Evolutionary conservation across 2,888 invertebrate genomes (phyloP).

Genomic region (Tetragonula carbonaria): DNA sequence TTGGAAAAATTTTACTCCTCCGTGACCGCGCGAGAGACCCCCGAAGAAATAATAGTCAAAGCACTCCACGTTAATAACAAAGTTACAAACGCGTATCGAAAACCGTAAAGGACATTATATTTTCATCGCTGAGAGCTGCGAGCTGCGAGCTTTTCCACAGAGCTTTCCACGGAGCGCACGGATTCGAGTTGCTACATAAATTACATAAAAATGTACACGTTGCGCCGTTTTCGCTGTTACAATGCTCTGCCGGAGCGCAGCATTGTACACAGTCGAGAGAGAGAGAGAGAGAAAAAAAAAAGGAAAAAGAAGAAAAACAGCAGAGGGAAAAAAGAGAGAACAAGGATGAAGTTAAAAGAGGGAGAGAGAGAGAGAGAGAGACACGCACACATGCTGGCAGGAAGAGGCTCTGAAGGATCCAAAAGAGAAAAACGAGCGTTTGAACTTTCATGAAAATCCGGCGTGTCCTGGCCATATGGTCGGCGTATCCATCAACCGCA

Average conservation of each 20-base stretch:
- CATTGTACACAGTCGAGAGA: not conserved
- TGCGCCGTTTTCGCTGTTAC: constrained; percentile 11
- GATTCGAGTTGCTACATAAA: constrained; percentile 27
- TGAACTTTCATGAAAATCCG: constrained; percentile 57
- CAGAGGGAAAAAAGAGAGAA: not conserved
- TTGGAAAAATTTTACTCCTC: not conserved
- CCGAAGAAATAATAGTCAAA: not conserved
- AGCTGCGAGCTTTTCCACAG: not conserved
- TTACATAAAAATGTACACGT: constrained; percentile 2
- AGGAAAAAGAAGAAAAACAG: not conserved
- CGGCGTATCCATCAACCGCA: constrained; percentile 46
- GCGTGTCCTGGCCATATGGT: constrained; percentile 45
- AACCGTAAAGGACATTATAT: not conserved
- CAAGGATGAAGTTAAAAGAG: not conserved
- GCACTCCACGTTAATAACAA: not conserved
- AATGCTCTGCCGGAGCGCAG: not conserved
- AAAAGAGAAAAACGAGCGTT: constrained; percentile 43
- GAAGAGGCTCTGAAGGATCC: constrained; percentile 36
- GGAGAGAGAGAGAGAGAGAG: not conserved
- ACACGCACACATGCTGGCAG: constrained; percentile 2
- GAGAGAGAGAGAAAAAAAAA: not conserved
- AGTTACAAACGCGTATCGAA: not conserved
- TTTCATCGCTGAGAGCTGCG: not conserved
- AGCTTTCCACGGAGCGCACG: not conserved
- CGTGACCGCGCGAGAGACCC: not conserved